Evolutionary conservation across 2,113 vertebrate species (phyloP), one percentile per base, ranked within the genome.

Genomic region (Tupaia chinensis): DNA sequence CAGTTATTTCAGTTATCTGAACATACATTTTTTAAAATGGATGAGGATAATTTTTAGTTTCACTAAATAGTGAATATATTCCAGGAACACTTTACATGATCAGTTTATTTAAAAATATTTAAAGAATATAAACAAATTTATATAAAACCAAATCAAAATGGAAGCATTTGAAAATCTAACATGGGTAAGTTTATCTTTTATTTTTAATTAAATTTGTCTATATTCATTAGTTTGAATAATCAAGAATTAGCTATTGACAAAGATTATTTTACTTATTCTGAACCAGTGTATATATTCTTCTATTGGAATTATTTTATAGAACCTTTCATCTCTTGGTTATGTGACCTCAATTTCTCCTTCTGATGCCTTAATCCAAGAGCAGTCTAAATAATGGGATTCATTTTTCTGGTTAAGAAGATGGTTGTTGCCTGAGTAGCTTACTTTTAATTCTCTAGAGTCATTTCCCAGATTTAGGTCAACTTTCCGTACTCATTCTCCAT

Each of bases 11-110:
- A 63, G 61, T 95, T 87, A 91, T 89, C 58, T 92, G 10, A 23
- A 82, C 19, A 63, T 63, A 16, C 19, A 63, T 93, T 61, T 95
- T 81, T 90, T 61, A 27, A 16, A 34, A 12, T 68, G 22, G 44
- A 76, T 56, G 94, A 78, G 91, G 34, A 44, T 61, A 27, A 88
- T 53, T 90, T 95, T 97, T 92, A 93, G 60, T 92, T 96, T 92
- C 23, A 80, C 12, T 85, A 84, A 95, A 90, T 58, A 91, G 32
- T 84, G 88, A 90, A 29, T 66, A 78, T 54, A 87, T 81, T 87
- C 15, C 79, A 90, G 19, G 19, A 91, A 56, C 11, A 87, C 10
- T 91, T 89, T 9, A 91, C 19, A 81, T 81, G 70, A 56, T 63
- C 53, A 84, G 14, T 87, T 82, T 13, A 15, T 12, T 74, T 78